phyloP scores from a whole-genome alignment of 2,888 invertebrate genomes.

The Oligia strigilis region DNA sequence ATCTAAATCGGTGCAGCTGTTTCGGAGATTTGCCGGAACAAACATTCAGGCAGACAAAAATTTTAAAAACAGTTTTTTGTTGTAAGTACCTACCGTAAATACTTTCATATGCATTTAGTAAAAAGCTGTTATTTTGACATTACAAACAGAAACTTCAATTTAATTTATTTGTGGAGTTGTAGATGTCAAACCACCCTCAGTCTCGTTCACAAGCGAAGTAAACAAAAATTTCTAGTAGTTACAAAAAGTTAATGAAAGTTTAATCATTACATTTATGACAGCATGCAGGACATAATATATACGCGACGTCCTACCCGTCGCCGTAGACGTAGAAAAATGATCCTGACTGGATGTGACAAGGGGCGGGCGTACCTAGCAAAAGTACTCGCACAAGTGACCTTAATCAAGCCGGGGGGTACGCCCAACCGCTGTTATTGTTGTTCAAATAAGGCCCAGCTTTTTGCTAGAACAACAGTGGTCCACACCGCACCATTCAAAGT shows the following conservation, averaged over 20 bases:
- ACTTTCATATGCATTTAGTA: no score
- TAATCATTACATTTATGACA: constrained; percentile 8
- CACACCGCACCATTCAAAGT: constrained; percentile 85
- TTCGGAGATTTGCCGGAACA: background rate
- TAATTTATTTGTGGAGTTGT: background rate
- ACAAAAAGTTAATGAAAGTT: constrained; percentile 18
- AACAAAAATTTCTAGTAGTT: background rate
- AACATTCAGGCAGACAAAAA: no score
- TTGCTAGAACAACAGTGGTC: constrained; percentile 86
- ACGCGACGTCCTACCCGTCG: constrained; percentile 4
- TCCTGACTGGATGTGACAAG: constrained; percentile 77
- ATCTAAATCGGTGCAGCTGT: background rate
- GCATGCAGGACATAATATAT: background rate
- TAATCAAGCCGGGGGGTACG: constrained; percentile 76
- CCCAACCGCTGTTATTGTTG: constrained; percentile 81
- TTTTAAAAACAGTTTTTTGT: no score
- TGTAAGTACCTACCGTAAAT: no score
- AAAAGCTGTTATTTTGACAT: background rate
- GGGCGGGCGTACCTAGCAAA: constrained; percentile 69
- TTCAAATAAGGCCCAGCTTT: constrained; percentile 83
- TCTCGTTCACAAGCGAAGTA: background rate
- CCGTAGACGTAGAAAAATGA: constrained; percentile 74
- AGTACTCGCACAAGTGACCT: constrained; percentile 69
- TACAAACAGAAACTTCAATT: background rate
- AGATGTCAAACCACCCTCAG: no score